Percentiles rank a stretch among this genome's conserved stretches.
phyloP scores from a whole-genome alignment of 2,113 vertebrate species.

The Terrapene triunguis region DNA sequence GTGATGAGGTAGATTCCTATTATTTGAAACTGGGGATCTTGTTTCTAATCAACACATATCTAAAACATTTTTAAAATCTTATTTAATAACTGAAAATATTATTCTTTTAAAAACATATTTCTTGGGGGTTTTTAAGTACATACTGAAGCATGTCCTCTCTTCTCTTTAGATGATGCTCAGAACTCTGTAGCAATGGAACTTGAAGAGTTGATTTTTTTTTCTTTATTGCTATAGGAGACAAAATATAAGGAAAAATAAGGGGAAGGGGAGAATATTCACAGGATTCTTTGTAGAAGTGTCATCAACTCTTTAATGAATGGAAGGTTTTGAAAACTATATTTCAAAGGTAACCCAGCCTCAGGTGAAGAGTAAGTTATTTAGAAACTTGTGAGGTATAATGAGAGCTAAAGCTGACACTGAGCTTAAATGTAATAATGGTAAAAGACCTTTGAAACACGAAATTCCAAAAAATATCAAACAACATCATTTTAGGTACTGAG shows the following conservation, averaged over 20 bases:
- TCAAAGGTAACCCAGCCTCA: not conserved
- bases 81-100: not conserved
- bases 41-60: not conserved
- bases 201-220: not conserved
- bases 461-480: not conserved
- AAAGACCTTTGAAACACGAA: not conserved
- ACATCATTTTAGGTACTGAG: not conserved
- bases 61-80: not conserved
- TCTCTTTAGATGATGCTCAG: not conserved
- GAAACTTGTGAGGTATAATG: rapidly evolving
- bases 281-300: not conserved
- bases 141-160: rapidly evolving
- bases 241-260: not conserved
- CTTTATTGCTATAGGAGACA: not conserved
- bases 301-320: not conserved
- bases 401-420: not conserved
- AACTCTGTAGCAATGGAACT: not conserved
- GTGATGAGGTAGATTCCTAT: not conserved
- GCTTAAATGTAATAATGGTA: not conserved
- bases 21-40: rapidly evolving
- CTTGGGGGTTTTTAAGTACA: not conserved
- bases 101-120: not conserved
- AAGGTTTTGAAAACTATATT: not conserved
- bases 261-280: rapidly evolving
- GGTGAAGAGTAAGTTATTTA: not conserved